Conservation (phyloP, 1,140 invertebrate genomes). For the Pteromalus puparum region DNA sequence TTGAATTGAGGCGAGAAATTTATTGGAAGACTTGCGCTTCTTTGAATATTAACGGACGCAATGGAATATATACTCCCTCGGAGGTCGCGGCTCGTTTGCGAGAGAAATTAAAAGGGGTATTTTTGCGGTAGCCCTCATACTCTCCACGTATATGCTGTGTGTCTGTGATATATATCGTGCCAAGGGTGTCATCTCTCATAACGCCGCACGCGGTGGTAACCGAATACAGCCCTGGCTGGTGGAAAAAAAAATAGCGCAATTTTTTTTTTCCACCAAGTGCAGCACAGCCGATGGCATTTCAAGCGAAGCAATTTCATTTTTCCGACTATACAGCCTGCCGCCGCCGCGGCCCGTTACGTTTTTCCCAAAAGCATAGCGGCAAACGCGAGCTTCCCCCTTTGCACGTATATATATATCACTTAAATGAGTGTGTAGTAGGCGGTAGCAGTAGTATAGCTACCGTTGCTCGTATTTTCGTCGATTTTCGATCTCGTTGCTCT, state of each 20-base stretch:
- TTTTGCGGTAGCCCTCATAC: not conserved
- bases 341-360: not conserved
- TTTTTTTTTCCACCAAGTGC: not conserved
- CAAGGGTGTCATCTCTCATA: too few species aligned
- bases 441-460: not conserved
- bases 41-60: not conserved
- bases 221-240: too few species aligned
- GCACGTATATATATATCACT: not conserved
- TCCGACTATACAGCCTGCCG: not conserved
- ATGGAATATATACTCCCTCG: too few species aligned
- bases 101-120: not conserved
- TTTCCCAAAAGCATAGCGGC: not conserved
- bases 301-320: not conserved
- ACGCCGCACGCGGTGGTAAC: too few species aligned
- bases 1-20: not conserved
- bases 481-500: conserved; percentile 34
- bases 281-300: not conserved
- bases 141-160: too few species aligned
- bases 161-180: too few species aligned
- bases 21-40: not conserved
- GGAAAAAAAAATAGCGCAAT: too few species aligned
- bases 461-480: conserved; percentile 42
- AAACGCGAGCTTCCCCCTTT: not conserved
- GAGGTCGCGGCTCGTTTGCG: not conserved
- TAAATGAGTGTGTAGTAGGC: conserved; percentile 2